Conservation (phyloP, 2,888 invertebrate species). For the Vesta saturnalis region DNA sequence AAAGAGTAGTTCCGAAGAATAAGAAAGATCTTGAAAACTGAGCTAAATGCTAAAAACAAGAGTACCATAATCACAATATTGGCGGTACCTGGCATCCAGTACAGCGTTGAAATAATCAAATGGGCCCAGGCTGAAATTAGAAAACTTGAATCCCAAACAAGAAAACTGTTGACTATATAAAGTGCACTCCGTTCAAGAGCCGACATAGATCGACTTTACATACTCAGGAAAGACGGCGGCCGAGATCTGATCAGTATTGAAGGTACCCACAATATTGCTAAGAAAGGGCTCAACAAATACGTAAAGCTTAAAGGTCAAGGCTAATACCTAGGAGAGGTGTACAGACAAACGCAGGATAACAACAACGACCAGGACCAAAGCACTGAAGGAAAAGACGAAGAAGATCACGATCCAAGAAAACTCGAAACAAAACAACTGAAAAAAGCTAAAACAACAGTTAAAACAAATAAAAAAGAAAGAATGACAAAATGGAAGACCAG, state of each 20-base stretch:
- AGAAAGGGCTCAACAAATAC: background rate
- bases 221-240: background rate
- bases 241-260: background rate
- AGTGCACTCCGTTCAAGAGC: background rate
- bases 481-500: too few species aligned
- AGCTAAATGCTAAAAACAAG: too few species aligned
- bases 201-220: background rate
- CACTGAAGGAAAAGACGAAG: background rate
- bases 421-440: background rate
- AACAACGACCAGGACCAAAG: background rate
- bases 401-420: too few species aligned
- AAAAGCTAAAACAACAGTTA: background rate
- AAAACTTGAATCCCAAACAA: background rate
- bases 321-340: background rate
- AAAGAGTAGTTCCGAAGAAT: background rate
- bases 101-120: too few species aligned
- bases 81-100: background rate
- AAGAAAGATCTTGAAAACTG: background rate
- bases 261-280: background rate
- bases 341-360: background rate
- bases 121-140: background rate
- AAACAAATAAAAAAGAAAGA: background rate
- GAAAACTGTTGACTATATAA: background rate
- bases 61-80: background rate
- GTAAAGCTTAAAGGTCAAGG: background rate